These are phyloP conservation scores for Stegodyphus mimosarum DNA, from an alignment of 1,140 invertebrate genomes.

Conservation along the genomic window DNA sequence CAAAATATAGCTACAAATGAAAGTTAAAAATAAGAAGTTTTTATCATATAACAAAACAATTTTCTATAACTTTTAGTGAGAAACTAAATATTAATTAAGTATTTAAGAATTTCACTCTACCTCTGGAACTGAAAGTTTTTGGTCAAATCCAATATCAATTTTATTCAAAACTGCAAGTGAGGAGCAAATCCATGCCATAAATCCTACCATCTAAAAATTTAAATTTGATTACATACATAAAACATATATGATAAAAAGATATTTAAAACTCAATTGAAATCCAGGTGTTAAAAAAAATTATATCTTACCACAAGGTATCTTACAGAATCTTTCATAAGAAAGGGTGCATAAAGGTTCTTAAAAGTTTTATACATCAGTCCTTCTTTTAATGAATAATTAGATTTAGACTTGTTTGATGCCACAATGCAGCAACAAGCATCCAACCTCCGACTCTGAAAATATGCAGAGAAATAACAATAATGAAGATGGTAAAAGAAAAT, in stretches of 20 bases:
- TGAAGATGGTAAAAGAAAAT: neutral
- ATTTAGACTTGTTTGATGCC: conserved; percentile 68
- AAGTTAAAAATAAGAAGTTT: too few species aligned
- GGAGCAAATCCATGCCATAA: conserved; percentile 68
- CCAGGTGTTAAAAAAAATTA: neutral
- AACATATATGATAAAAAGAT: conserved; percentile 7
- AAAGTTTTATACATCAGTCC: conserved; percentile 88
- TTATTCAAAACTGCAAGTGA: conserved; percentile 68
- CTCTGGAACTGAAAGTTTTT: conserved; percentile 75
- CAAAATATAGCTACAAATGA: too few species aligned
- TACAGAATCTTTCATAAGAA: conserved; percentile 74
- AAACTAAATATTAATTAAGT: neutral
- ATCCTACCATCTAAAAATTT: conserved; percentile 50
- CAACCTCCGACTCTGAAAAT: conserved; percentile 73
- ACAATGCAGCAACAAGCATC: conserved; percentile 83
- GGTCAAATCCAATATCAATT: conserved; percentile 72
- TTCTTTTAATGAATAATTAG: conserved; percentile 70
- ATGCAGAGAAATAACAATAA: neutral
- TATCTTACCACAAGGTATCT: conserved; percentile 64
- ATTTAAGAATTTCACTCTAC: conserved; percentile 67
- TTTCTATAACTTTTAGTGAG: neutral
- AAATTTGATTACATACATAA: too few species aligned
- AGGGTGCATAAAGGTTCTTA: conserved; percentile 86
- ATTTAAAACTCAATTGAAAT: neutral
- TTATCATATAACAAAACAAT: too few species aligned